Conservation (phyloP, 2,113 vertebrate genomes). For the Sylvietta virens region DNA sequence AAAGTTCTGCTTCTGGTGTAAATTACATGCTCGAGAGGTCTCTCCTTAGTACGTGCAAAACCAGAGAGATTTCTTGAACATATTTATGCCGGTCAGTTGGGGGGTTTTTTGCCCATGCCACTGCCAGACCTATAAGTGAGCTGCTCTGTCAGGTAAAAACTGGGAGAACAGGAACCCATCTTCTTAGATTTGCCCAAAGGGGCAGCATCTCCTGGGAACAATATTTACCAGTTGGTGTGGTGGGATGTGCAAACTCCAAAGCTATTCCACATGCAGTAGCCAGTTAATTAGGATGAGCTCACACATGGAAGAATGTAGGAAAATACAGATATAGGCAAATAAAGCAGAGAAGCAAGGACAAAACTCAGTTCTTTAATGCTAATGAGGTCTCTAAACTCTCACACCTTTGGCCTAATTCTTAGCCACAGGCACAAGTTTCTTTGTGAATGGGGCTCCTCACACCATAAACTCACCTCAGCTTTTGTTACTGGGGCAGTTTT, state of each 20-base stretch:
- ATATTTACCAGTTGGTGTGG: accelerated
- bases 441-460: background rate
- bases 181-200: background rate
- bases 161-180: background rate
- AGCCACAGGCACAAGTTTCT: background rate
- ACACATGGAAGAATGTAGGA: background rate
- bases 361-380: background rate
- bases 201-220: background rate
- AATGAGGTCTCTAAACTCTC: background rate
- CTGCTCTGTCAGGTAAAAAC: background rate
- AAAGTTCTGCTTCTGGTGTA: background rate
- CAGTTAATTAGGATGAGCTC: background rate
- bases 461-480: background rate
- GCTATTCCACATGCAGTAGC: background rate
- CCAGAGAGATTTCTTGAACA: background rate
- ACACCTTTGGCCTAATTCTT: background rate
- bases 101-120: accelerated
- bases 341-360: background rate
- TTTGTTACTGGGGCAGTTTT: background rate
- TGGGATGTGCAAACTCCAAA: background rate
- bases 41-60: background rate
- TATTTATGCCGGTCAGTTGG: background rate
- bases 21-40: background rate
- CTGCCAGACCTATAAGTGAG: background rate
- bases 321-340: background rate